Conservation (phyloP, 2,797 vertebrate genomes). For the Pempheris klunzingeri region DNA sequence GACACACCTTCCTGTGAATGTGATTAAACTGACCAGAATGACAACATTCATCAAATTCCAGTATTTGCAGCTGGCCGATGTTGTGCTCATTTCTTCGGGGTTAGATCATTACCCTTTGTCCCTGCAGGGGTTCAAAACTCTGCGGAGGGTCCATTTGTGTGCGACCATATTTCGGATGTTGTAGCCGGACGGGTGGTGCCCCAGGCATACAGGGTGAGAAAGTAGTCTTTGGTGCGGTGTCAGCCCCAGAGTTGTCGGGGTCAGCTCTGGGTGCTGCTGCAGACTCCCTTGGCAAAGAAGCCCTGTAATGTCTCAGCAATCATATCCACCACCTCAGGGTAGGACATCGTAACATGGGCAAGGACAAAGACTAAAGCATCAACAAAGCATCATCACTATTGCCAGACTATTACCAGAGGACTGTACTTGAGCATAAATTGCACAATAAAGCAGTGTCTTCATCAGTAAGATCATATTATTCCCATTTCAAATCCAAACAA, state of each 20-base stretch:
- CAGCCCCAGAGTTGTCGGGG: slow-evolving; percentile 52
- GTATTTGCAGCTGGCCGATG: slow-evolving; percentile 28
- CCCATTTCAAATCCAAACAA: neutral
- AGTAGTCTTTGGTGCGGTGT: slow-evolving; percentile 57
- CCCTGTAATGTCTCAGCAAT: slow-evolving; percentile 60
- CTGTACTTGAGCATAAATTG: neutral
- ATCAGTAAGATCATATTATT: neutral
- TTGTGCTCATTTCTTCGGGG: slow-evolving; percentile 62
- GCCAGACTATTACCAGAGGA: neutral
- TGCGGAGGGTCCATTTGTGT: slow-evolving; percentile 51
- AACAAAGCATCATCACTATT: slow-evolving; percentile 29
- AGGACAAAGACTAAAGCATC: slow-evolving; percentile 62
- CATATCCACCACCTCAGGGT: slow-evolving; percentile 70
- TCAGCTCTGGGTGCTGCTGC: slow-evolving; percentile 52
- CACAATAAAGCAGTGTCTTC: neutral
- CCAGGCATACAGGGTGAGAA: slow-evolving; percentile 53
- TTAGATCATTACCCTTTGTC: slow-evolving; percentile 73
- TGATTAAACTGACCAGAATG: slow-evolving; percentile 66
- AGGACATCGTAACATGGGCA: slow-evolving; percentile 71
- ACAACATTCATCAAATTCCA: slow-evolving; percentile 82
- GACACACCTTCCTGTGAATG: slow-evolving; percentile 31
- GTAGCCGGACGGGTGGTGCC: slow-evolving; percentile 38
- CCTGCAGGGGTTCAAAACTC: slow-evolving; percentile 61
- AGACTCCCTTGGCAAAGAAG: slow-evolving; percentile 71
- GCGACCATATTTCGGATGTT: slow-evolving; percentile 50